Conservation (phyloP, 2,888 invertebrate genomes). For the Drosophila mercatorum region DNA sequence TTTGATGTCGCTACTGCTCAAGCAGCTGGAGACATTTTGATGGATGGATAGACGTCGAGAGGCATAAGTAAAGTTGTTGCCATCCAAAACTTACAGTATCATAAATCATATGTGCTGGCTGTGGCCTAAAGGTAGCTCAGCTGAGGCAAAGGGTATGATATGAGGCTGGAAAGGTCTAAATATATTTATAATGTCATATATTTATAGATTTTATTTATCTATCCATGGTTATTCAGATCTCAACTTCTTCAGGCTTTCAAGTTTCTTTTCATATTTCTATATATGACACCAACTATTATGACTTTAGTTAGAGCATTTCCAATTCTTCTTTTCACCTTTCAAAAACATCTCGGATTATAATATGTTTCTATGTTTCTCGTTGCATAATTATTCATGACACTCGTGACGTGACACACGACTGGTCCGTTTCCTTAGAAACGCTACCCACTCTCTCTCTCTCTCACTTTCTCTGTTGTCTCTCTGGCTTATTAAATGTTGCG, state of each 20-base stretch:
- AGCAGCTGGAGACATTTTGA: slow-evolving; percentile 58
- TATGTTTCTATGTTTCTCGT: slow-evolving; percentile 16
- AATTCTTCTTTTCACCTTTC: not conserved
- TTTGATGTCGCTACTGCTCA: slow-evolving; percentile 47
- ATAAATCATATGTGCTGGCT: slow-evolving; percentile 59
- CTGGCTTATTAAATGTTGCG: slow-evolving; percentile 65
- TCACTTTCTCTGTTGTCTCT: not conserved
- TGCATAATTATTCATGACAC: slow-evolving; percentile 59
- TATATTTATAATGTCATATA: too few species aligned
- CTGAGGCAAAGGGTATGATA: not conserved
- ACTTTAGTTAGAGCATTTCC: slow-evolving; percentile 9
- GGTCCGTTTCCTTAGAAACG: slow-evolving; percentile 30
- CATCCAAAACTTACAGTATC: slow-evolving; percentile 45
- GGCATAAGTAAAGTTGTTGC: slow-evolving; percentile 51
- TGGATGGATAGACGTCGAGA: slow-evolving; percentile 46
- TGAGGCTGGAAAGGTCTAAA: too few species aligned
- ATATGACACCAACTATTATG: too few species aligned
- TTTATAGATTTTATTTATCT: not conserved
- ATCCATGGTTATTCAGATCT: not conserved
- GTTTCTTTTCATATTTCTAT: too few species aligned
- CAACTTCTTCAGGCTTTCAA: not conserved
- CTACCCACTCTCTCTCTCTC: not conserved
- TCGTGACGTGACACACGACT: slow-evolving; percentile 48
- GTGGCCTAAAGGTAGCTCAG: slow-evolving; percentile 12
- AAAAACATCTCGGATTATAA: not conserved